phyloP scores from a whole-genome alignment of 2,888 invertebrate species.

The Tholera decimalis region DNA sequence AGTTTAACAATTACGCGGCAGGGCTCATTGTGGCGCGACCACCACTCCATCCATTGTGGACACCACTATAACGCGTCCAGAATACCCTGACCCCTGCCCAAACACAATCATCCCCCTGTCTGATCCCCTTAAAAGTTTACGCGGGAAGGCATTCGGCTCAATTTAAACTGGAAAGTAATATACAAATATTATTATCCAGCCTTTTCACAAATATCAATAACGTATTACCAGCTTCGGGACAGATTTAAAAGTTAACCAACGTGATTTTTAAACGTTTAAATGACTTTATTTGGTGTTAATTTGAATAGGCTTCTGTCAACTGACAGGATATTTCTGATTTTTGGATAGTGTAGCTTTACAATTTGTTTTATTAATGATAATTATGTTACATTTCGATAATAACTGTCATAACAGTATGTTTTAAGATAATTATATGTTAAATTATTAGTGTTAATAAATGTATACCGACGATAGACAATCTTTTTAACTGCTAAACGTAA shows the following conservation, averaged over 20 bases:
- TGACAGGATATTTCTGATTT: slow-evolving; percentile 11
- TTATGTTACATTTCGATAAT: slow-evolving; percentile 2
- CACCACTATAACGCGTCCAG: slow-evolving; percentile 80
- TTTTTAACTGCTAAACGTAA: slow-evolving; percentile 28
- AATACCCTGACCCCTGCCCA: slow-evolving; percentile 66
- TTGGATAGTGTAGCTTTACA: slow-evolving; percentile 2
- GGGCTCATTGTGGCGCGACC: slow-evolving; percentile 89
- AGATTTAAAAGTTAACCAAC: slow-evolving; percentile 89
- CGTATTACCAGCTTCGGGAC: slow-evolving; percentile 88
- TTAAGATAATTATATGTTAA: background rate
- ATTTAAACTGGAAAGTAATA: slow-evolving; percentile 76
- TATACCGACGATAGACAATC: slow-evolving; percentile 12
- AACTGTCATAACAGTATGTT: background rate
- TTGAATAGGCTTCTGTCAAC: slow-evolving; percentile 59
- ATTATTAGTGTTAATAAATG: background rate
- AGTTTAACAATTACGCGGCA: slow-evolving; percentile 90
- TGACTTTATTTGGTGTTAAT: slow-evolving; percentile 76
- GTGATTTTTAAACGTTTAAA: slow-evolving; percentile 73
- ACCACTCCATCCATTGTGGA: slow-evolving; percentile 89
- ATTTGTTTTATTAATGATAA: background rate
- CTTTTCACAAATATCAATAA: slow-evolving; percentile 91
- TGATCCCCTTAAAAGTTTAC: slow-evolving; percentile 43
- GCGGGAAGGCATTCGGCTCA: slow-evolving; percentile 73
- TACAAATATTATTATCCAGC: slow-evolving; percentile 91
- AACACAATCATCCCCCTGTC: slow-evolving; percentile 66